Conservation (phyloP, 2,113 vertebrate genomes). For the Vulpes lagopus region DNA sequence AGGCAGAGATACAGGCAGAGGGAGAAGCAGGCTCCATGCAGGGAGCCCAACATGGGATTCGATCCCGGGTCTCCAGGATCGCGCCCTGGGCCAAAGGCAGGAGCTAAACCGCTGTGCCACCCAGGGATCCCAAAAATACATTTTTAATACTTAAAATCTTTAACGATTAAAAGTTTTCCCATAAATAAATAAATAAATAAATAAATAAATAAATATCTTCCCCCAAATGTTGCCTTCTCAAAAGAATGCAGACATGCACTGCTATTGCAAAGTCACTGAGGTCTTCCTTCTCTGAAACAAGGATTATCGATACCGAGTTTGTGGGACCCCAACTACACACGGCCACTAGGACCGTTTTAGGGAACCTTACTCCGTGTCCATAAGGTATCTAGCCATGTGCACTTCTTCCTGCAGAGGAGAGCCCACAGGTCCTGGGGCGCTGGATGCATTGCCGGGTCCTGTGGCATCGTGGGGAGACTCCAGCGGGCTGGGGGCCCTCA, state of each 20-base stretch:
- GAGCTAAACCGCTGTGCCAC: too few relatives aligned
- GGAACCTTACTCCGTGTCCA: neutral
- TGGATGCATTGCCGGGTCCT: neutral
- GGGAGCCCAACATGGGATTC: too few relatives aligned
- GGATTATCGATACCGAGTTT: fast-evolving
- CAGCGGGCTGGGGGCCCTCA: neutral
- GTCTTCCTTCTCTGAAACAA: fast-evolving
- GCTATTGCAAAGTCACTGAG: fast-evolving
- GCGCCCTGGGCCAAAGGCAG: too few relatives aligned
- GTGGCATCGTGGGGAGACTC: fast-evolving
- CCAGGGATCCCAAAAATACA: neutral
- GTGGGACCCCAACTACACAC: fast-evolving
- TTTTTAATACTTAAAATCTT: neutral
- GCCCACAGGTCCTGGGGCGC: neutral
- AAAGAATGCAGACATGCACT: fast-evolving
- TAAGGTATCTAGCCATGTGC: fast-evolving
- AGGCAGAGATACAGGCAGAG: too few relatives aligned
- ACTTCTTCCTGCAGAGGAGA: neutral
- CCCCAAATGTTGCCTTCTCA: fast-evolving
- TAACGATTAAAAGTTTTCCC: fast-evolving
- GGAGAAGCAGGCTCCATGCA: too few relatives aligned
- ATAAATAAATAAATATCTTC: too few relatives aligned
- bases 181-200: too few relatives aligned
- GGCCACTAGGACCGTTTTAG: neutral
- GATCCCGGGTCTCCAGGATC: too few relatives aligned